phyloP scores from a whole-genome alignment of 2,888 invertebrate genomes.

The Callimorpha dominula region DNA sequence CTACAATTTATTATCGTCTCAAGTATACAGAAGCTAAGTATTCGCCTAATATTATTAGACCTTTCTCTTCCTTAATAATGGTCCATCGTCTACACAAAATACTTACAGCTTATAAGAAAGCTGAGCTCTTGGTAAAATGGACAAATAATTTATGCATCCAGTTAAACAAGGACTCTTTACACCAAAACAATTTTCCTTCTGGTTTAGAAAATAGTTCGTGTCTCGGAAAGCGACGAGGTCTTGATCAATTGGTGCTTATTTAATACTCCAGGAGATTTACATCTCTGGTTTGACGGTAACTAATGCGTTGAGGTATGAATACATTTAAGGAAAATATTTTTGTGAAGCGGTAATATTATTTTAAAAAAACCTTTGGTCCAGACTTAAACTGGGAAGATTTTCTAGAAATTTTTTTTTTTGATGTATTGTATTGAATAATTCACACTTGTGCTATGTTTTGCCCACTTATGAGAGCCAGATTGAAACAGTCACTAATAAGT shows the following conservation, averaged over 20 bases:
- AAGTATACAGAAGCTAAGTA: constrained; percentile 20
- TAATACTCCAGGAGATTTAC: constrained; percentile 50
- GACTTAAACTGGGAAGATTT: neutral
- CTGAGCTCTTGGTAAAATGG: constrained; percentile 5
- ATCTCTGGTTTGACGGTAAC: constrained; percentile 48
- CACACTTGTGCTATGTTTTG: too few species aligned
- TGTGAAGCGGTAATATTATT: constrained; percentile 22
- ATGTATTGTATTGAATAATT: too few species aligned
- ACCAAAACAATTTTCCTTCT: neutral
- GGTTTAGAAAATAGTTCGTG: neutral
- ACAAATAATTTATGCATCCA: neutral
- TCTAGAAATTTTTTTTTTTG: neutral
- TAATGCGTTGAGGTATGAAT: constrained; percentile 51
- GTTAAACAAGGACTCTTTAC: neutral
- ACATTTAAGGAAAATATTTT: constrained; percentile 31
- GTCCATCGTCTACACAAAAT: constrained; percentile 1
- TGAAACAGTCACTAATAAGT: too few species aligned
- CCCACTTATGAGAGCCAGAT: too few species aligned
- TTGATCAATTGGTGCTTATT: constrained; percentile 36
- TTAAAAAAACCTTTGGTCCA: neutral
- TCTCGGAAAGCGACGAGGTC: constrained; percentile 25
- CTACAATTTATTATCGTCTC: constrained; percentile 38
- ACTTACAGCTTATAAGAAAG: neutral
- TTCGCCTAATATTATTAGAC: constrained; percentile 27
- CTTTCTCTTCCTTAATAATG: constrained; percentile 15